Evolutionary conservation across 2,797 vertebrate species (phyloP).

Genomic region (Acomys russatus): DNA sequence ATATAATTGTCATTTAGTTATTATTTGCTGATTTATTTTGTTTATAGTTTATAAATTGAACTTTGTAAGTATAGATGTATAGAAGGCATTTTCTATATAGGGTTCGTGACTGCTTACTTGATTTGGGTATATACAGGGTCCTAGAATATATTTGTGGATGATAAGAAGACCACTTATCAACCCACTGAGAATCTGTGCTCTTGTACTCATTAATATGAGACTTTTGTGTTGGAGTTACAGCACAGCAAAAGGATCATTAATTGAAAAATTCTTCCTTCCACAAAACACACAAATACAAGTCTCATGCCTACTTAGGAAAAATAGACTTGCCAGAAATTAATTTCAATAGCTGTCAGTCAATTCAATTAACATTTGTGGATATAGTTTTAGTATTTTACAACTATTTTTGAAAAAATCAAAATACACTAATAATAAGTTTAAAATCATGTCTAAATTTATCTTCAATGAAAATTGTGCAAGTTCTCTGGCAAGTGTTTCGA

Average conservation of each 20-base stretch:
- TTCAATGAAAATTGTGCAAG: slow-evolving; percentile 7
- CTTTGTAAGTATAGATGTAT: background rate
- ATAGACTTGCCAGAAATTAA: slow-evolving; percentile 36
- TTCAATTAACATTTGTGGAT: slow-evolving; percentile 40
- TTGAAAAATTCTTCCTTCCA: background rate
- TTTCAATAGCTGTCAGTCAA: slow-evolving; percentile 15
- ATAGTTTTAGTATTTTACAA: slow-evolving; percentile 50
- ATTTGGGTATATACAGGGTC: background rate
- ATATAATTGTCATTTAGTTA: background rate
- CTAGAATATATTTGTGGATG: background rate
- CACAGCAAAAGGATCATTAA: background rate
- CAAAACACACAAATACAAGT: slow-evolving; percentile 11
- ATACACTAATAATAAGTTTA: slow-evolving; percentile 39
- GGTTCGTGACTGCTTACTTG: background rate
- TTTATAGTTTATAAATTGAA: background rate
- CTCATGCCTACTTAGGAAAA: slow-evolving; percentile 19
- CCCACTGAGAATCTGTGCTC: background rate
- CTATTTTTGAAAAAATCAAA: slow-evolving; percentile 22
- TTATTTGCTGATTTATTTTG: background rate
- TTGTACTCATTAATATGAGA: slow-evolving; percentile 11
- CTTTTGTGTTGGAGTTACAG: slow-evolving; percentile 36
- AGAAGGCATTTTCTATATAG: background rate
- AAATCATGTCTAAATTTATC: background rate
- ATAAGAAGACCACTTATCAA: background rate
- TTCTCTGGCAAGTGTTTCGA: slow-evolving; percentile 9